Base-by-base conservation (phyloP, 1,140 invertebrate genomes). In the Pristionchus pacificus region DNA sequence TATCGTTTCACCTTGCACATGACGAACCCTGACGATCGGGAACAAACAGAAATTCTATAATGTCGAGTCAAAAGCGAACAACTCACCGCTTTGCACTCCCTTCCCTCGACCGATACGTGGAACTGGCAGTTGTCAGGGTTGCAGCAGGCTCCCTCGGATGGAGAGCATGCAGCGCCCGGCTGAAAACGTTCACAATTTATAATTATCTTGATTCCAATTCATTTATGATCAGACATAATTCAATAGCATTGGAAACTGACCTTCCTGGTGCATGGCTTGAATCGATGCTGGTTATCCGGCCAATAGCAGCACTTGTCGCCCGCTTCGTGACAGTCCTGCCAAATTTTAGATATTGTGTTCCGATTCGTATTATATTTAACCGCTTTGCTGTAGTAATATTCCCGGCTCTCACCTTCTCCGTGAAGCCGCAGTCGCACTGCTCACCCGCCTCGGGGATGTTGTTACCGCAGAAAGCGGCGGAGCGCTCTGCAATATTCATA, bases 371-470 rank as follows among this genome's bases (percentile, higher is more conserved):
- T n/a, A n/a, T n/a, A n/a, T n/a, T n/a, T n/a, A n/a, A n/a, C n/a
- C n/a, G n/a, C n/a, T n/a, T n/a, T n/a, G n/a, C n/a, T n/a, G n/a
- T n/a, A n/a, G n/a, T n/a, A n/a, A n/a, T n/a, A n/a, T n/a, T n/a
- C n/a, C n/a, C n/a, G n/a, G 6, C 19, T 19, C 38, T 49, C 38
- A 49, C 38, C 38, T 89, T 88, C 69, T 92, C 89, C 80, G 95
- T 92, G 84, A 95, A 99, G 28, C 96, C 96, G 84, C 96, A 99
- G 85, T 99, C 96, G 83, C 96, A 99, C 85, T 98, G 92, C 85
- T 99, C 96, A 15, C 92, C 93, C 2, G 80, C 75, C 85, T 99
- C 96, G 0, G 96, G 93, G 80, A 98, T 97, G 86, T 96, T 95
- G 85, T 99, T 99, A 19, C 96, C 96, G 86, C 96, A 99, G 88